A percentile compares a stretch with the other conserved stretches of the same genome.
phyloP scores from a whole-genome alignment of 2,113 vertebrate species.

The Enhydra lutris region DNA sequence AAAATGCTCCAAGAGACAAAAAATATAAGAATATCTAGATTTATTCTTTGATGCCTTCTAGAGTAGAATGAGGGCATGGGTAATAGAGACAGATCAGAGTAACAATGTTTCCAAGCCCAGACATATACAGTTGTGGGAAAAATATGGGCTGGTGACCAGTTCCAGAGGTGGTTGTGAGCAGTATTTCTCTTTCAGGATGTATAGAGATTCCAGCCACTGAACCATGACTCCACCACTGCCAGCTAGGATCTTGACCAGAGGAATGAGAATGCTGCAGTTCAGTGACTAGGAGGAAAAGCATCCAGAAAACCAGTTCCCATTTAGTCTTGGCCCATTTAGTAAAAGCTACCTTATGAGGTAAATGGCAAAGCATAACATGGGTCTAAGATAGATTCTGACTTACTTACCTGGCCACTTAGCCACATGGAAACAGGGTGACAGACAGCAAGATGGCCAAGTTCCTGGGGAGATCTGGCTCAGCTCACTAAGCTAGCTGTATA shows the following conservation, averaged over 20 bases:
- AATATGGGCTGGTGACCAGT: not conserved
- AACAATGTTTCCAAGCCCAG: not conserved
- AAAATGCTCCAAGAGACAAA: not conserved
- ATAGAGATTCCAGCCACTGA: not conserved
- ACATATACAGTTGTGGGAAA: not conserved
- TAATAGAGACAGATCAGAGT: not conserved
- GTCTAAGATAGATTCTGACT: not conserved
- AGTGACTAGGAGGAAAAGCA: not conserved
- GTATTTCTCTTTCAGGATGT: not conserved
- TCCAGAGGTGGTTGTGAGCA: not conserved
- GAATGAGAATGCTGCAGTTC: not conserved
- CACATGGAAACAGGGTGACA: not conserved
- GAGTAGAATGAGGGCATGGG: not conserved
- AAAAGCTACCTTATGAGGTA: not conserved
- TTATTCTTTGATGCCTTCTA: not conserved
- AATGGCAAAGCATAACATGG: not conserved
- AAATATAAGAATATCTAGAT: not conserved
- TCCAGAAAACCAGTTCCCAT: not conserved
- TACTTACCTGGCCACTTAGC: not conserved
- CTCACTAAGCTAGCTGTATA: not conserved
- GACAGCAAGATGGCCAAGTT: not conserved
- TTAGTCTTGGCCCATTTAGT: not conserved
- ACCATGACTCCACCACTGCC: not conserved
- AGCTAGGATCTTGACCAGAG: not conserved
- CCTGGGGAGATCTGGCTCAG: not conserved